Evolutionary conservation across 2,888 invertebrate genomes (phyloP).

Genomic region (Thera britannica): DNA sequence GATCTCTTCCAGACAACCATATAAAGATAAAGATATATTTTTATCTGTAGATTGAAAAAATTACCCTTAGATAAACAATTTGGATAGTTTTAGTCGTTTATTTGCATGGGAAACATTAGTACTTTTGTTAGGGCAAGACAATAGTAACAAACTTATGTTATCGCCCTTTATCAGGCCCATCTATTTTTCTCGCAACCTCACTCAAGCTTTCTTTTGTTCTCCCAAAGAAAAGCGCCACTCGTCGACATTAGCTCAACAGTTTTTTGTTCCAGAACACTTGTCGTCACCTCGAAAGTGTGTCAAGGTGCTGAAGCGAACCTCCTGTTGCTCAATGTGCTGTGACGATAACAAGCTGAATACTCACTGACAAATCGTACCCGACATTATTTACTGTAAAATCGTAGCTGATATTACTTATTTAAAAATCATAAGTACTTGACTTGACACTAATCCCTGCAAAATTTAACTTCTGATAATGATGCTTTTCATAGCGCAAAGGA

Average conservation of each 20-base stretch:
- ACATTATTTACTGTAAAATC: too few relatives aligned
- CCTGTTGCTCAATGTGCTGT: constrained; percentile 63
- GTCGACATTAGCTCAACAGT: constrained; percentile 1
- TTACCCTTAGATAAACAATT: too few relatives aligned
- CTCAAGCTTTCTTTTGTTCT: constrained; percentile 21
- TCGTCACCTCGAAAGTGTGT: constrained; percentile 13
- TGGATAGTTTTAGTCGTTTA: too few relatives aligned
- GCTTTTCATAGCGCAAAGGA: constrained; percentile 8
- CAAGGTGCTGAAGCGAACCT: constrained; percentile 37
- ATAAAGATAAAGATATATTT: too few relatives aligned
- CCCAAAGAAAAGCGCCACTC: constrained; percentile 32
- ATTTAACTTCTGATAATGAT: constrained; percentile 2
- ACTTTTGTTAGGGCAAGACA: background rate
- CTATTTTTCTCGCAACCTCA: constrained; percentile 4
- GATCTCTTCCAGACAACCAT: too few relatives aligned
- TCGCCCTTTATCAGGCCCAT: background rate
- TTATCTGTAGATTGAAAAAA: too few relatives aligned
- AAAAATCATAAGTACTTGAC: too few relatives aligned
- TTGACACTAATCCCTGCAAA: too few relatives aligned
- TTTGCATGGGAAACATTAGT: too few relatives aligned
- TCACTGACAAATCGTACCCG: background rate
- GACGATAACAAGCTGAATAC: constrained; percentile 37
- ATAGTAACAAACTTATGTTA: background rate
- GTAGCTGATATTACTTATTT: too few relatives aligned
- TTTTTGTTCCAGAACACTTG: constrained; percentile 20